Conservation (phyloP, 2,888 invertebrate species). For the Chymomyza fuscimana region DNA sequence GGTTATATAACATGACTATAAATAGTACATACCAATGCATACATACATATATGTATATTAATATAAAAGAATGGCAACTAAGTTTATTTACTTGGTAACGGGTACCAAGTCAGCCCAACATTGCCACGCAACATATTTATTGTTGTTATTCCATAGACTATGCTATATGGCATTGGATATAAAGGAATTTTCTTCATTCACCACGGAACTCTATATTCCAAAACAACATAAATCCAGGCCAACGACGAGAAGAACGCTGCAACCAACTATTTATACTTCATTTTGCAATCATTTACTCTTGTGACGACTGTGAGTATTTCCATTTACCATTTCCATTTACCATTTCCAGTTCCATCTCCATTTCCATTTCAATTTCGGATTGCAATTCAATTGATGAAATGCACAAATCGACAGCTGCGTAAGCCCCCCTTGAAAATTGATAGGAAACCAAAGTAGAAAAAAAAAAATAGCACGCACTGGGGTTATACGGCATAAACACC, state of each 20-base stretch:
- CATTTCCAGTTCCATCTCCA: too few species aligned
- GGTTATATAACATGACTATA: background rate
- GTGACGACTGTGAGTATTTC: slow-evolving; percentile 8
- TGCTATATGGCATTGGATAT: slow-evolving; percentile 34
- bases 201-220: background rate
- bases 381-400: slow-evolving; percentile 39
- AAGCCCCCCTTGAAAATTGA: slow-evolving; percentile 38
- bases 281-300: too few species aligned
- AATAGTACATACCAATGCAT: background rate
- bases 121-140: slow-evolving; percentile 59
- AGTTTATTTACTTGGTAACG: slow-evolving; percentile 72
- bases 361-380: slow-evolving; percentile 43
- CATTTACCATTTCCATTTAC: background rate
- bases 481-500: background rate
- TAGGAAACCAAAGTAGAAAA: slow-evolving; percentile 24
- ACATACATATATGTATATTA: slow-evolving; percentile 1
- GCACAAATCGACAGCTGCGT: slow-evolving; percentile 67
- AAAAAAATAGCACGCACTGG: too few species aligned
- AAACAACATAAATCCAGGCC: background rate
- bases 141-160: slow-evolving; percentile 48
- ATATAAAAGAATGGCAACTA: slow-evolving; percentile 63
- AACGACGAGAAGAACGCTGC: background rate
- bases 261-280: background rate
- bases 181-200: slow-evolving; percentile 8
- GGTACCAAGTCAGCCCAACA: slow-evolving; percentile 21